Evolutionary conservation across 2,113 vertebrate genomes (phyloP), one percentile per base, ranked within the genome.

Genomic region (Xiphorhynchus elegans): DNA sequence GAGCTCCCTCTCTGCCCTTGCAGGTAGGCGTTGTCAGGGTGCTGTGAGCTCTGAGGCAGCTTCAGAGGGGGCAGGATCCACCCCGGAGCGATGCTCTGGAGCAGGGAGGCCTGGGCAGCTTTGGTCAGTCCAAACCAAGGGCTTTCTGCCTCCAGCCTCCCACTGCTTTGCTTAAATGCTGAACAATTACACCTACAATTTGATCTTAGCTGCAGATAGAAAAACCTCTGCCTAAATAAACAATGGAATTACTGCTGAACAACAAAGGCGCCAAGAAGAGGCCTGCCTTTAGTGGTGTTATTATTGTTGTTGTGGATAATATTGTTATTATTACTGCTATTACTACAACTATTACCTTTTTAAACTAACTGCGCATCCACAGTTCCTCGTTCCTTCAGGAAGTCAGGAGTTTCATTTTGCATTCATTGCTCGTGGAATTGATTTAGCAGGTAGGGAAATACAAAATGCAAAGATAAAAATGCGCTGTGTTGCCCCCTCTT

Each of bases 141-240:
- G 46, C 88, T 95, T 92, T 89, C 67, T 96, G 96, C 95, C 96
- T 93, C 95, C 77, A 20, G 80, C 87, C 77, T 97, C 50, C n/a
- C 40, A n/a, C 80, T 89, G 74, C 92, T 97, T 95, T 97, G 96
- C 96, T 2, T 84, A 78, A 84, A 86, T 9, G 33, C 88, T n/a
- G 86, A 83, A 89, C 95, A 97, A 84, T 98, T 97, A 95, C 95
- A 97, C 96, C 96, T 97, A 88, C 93, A 95, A 96, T 98, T 97
- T 94, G 97, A 97, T 98, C 89, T 96, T 53, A 83, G 87, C 93
- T 93, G 96, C 95, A 94, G 97, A 97, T 96, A 97, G 93, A 94
- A 93, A 97, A 98, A 91, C 94, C 93, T 87, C 96, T 95, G 92
- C 96, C 94, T 97, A 96, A 96, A 97, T 96, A 94, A 97, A 97